phyloP scores from a whole-genome alignment of 37 sponge, comb jelly and placozoan species.

The Petrosia ficiformis region DNA sequence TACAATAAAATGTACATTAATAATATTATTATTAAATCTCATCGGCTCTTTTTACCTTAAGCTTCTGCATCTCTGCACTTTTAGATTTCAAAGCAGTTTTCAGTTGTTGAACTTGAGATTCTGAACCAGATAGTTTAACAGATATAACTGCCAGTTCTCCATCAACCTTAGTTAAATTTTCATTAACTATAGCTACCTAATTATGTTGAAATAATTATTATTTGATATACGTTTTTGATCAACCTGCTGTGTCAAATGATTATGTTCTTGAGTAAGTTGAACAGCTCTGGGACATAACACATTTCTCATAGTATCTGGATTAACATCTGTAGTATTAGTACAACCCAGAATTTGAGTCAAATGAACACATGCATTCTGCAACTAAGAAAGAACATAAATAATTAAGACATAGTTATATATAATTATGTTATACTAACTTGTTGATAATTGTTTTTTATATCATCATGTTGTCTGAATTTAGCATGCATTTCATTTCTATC shows the following conservation, averaged over 20 bases:
- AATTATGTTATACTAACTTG: no score
- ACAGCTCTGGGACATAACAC: background rate
- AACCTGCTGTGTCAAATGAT: no score
- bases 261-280: background rate
- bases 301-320: background rate
- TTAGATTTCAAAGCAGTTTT: background rate
- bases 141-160: constrained; percentile 48
- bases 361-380: no score
- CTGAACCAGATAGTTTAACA: constrained; percentile 17
- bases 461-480: no score
- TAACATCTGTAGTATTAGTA: background rate
- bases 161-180: constrained; percentile 24
- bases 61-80: constrained; percentile 24
- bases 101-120: constrained; percentile 26
- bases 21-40: background rate
- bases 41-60: constrained; percentile 21
- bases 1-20: constrained; percentile 4
- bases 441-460: no score
- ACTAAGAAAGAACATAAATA: no score
- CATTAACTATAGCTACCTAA: constrained; percentile 14
- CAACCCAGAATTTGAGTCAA: no score
- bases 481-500: no score
- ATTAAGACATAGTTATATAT: no score
- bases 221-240: no score
- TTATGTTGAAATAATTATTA: no score